Conservation (phyloP, 2,888 invertebrate species). For the Macrophya alboannulata region DNA sequence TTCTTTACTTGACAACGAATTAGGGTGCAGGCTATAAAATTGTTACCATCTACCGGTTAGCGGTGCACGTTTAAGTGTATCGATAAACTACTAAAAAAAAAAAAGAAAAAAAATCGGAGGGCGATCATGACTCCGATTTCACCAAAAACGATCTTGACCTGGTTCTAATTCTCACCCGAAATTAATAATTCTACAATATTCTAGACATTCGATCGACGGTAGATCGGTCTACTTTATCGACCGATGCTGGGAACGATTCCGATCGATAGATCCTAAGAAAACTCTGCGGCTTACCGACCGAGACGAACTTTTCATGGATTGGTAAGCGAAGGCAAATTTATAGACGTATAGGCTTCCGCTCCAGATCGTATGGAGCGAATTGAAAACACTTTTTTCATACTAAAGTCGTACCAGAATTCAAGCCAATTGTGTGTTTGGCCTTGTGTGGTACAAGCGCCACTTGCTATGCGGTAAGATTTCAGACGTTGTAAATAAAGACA, state of each 20-base stretch:
- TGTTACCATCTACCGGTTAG: background rate
- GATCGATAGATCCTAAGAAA: slow-evolving; percentile 12
- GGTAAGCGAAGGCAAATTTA: background rate
- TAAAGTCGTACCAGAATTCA: slow-evolving; percentile 63
- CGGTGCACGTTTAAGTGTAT: background rate
- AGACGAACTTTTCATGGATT: background rate
- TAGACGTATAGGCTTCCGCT: background rate
- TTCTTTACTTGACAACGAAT: background rate
- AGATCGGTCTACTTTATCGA: background rate
- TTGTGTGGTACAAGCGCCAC: background rate
- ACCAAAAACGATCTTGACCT: background rate
- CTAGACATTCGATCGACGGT: background rate
- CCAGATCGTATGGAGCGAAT: background rate
- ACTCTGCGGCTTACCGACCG: background rate
- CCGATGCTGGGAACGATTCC: background rate
- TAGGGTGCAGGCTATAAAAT: background rate
- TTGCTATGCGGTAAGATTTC: background rate
- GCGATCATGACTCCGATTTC: background rate
- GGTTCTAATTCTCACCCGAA: too few relatives aligned
- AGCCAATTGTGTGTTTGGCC: slow-evolving; percentile 61
- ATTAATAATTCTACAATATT: background rate
- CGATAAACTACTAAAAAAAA: background rate
- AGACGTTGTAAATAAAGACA: background rate
- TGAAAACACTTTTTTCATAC: background rate
- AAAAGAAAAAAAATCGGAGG: background rate